phyloP scores from a whole-genome alignment of 1,140 invertebrate species.

The silkworm (Bombyx mori) region DNA sequence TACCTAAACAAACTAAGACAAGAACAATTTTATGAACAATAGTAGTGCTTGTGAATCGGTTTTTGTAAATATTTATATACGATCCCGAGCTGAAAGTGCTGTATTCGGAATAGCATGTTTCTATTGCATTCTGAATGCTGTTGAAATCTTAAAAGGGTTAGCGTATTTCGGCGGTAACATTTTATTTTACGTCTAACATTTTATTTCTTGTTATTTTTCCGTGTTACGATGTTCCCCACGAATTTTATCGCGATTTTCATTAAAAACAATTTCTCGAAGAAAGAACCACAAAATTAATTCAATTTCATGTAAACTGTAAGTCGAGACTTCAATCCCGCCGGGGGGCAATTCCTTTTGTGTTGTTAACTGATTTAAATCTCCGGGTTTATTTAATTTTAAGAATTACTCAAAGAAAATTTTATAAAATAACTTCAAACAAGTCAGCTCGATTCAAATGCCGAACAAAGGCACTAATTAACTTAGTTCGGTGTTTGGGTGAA shows the following conservation, averaged over 20 bases:
- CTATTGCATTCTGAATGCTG: constrained; percentile 1
- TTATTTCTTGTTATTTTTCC: constrained; percentile 1
- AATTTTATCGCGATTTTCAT: no score
- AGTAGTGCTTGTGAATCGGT: background rate
- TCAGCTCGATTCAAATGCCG: background rate
- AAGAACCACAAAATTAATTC: no score
- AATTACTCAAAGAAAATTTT: background rate
- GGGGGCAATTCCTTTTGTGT: no score
- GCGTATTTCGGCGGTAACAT: background rate
- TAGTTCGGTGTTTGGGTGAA: background rate
- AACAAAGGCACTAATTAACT: constrained; percentile 7
- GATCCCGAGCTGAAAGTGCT: background rate
- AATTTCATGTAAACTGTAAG: no score
- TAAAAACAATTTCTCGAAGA: no score
- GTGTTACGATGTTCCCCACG: no score
- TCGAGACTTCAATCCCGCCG: no score
- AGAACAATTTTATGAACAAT: background rate
- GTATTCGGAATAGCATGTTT: constrained; percentile 2
- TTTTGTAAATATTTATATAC: constrained; percentile 3
- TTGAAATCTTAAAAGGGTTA: constrained; percentile 4
- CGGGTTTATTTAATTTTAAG: background rate
- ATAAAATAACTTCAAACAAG: background rate
- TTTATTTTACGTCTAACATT: background rate
- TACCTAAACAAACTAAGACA: no score
- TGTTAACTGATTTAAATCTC: no score